Conservation (phyloP, 2,113 vertebrate species). For the Turdus rufiventris region DNA sequence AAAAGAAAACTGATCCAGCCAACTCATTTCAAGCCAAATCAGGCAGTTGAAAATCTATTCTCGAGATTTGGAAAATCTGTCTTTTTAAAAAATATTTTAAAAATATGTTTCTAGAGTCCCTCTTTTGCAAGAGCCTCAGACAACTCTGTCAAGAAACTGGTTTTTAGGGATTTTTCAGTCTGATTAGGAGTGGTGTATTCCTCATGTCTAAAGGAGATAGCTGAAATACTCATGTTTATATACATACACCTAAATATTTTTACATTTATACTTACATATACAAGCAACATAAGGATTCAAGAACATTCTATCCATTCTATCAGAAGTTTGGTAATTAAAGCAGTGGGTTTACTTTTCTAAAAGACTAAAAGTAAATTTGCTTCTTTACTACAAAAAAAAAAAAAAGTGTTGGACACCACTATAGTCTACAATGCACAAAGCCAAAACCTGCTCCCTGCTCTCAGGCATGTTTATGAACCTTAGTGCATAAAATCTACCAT, state of each 20-base stretch:
- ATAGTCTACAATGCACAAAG: background rate
- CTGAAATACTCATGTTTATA: background rate
- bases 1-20: conserved; percentile 54
- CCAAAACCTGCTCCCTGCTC: background rate
- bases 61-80: conserved; percentile 45
- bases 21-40: conserved; percentile 55
- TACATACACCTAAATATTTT: background rate
- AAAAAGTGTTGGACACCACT: background rate
- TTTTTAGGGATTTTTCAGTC: background rate
- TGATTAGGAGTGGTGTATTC: conserved; percentile 3
- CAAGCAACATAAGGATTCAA: background rate
- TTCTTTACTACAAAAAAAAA: background rate
- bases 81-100: background rate
- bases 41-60: conserved; percentile 54
- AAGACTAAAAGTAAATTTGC: background rate
- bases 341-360: background rate
- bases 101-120: conserved; percentile 8
- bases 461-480: background rate
- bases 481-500: background rate
- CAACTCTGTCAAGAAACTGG: background rate
- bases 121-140: conserved; percentile 26
- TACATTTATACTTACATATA: background rate
- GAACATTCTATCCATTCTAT: background rate
- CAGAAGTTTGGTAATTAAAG: background rate
- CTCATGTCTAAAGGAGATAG: background rate